These are phyloP conservation scores for Actinemys pallida DNA, from an alignment of 2,113 vertebrate genomes.

Conservation along the genomic window DNA sequence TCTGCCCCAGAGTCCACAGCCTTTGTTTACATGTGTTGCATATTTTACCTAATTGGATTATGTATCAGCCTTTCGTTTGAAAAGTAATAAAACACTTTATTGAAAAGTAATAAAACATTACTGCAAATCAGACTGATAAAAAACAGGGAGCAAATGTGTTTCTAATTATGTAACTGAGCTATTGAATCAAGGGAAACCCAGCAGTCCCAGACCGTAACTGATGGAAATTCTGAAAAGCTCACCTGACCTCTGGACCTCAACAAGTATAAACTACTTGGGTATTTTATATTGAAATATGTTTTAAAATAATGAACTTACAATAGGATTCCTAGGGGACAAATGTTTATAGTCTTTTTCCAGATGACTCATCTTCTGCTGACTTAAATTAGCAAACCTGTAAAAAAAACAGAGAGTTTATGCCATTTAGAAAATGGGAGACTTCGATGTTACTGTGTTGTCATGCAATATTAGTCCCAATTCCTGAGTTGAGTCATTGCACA, in stretches of 20 bases:
- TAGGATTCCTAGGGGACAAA: slow-evolving; percentile 51
- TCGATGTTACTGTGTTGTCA: not conserved
- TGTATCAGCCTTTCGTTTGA: slow-evolving; percentile 17
- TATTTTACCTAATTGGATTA: not conserved
- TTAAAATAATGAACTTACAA: slow-evolving; percentile 62
- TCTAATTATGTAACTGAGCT: slow-evolving; percentile 58
- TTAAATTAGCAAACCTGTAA: slow-evolving; percentile 28
- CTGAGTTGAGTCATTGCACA: not conserved
- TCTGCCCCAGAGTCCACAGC: not conserved
- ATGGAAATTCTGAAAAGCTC: slow-evolving; percentile 58
- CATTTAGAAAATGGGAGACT: slow-evolving; percentile 4
- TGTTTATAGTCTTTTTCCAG: slow-evolving; percentile 45
- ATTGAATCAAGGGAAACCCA: slow-evolving; percentile 13
- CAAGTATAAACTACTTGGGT: slow-evolving; percentile 8
- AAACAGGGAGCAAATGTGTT: slow-evolving; percentile 55
- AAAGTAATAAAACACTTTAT: not conserved
- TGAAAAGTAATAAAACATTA: slow-evolving; percentile 19
- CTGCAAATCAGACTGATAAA: not conserved
- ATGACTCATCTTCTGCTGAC: slow-evolving; percentile 62
- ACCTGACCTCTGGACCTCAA: slow-evolving; percentile 40
- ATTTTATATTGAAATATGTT: slow-evolving; percentile 52
- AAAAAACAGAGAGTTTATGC: not conserved
- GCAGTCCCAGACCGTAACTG: slow-evolving; percentile 50
- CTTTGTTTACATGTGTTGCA: slow-evolving; percentile 3
- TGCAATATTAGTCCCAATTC: not conserved